Evolutionary conservation across 2,888 invertebrate species (phyloP).

Genomic region (Ametastegia equiseti): DNA sequence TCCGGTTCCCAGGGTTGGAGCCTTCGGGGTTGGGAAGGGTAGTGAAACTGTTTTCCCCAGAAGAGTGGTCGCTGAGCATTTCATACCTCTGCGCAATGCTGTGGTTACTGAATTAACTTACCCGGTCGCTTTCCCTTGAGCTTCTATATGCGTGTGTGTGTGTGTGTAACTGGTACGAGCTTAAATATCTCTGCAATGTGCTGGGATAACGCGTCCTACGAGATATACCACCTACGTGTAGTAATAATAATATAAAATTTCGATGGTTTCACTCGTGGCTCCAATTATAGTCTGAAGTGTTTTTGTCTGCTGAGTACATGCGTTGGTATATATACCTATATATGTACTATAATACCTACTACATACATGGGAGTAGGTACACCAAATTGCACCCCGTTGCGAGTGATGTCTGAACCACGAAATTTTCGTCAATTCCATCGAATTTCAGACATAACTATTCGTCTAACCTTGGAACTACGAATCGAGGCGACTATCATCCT

Average conservation of each 20-base stretch:
- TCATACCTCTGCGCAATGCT: conserved; percentile 42
- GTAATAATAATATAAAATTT: neutral
- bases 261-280: neutral
- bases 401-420: neutral
- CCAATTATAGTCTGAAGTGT: neutral
- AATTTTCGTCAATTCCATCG: neutral
- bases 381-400: neutral
- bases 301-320: neutral
- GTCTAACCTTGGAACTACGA: too few relatives aligned
- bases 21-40: conserved; percentile 21
- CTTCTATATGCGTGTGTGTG: neutral
- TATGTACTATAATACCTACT: too few relatives aligned
- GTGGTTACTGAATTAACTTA: conserved; percentile 47
- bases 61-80: conserved; percentile 43
- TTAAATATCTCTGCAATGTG: conserved; percentile 1
- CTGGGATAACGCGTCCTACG: neutral
- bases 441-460: neutral
- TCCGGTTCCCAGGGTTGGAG: conserved; percentile 19
- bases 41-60: conserved; percentile 47
- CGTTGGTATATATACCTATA: neutral
- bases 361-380: too few relatives aligned
- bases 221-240: neutral
- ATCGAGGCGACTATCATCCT: too few relatives aligned
- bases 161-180: neutral
- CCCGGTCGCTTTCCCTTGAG: conserved; percentile 2